Percentiles rank a stretch among this genome's conserved stretches.
Evolutionary conservation across 2,797 vertebrate species (phyloP).

Genomic region (Manis crassicaudata): DNA sequence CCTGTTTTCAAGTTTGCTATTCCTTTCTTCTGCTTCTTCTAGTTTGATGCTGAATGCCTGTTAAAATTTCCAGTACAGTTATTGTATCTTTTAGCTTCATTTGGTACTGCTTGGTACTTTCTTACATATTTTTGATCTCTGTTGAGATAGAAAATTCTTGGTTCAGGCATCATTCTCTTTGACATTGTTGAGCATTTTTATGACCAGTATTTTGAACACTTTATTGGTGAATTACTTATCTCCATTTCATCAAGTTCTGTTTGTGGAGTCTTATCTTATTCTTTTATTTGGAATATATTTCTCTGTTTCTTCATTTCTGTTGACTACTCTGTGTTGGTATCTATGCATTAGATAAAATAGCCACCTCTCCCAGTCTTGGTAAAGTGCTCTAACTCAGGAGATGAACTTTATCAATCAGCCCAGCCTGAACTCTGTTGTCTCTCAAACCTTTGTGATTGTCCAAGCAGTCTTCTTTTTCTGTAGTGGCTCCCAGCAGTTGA

Average conservation of each 20-base stretch:
- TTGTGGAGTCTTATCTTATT: neutral
- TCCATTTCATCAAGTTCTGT: neutral
- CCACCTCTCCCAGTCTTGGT: neutral
- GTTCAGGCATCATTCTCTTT: neutral
- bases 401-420: neutral
- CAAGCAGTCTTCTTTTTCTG: neutral
- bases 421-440: neutral
- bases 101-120: neutral
- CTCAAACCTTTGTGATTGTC: neutral
- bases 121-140: neutral
- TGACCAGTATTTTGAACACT: neutral
- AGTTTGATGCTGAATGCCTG: neutral
- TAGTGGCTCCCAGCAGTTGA: neutral
- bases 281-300: neutral
- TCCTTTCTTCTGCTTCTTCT: neutral
- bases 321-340: neutral
- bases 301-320: neutral
- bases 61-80: neutral
- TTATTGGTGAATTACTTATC: neutral
- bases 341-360: neutral
- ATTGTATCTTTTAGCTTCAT: neutral
- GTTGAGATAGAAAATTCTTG: neutral
- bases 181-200: neutral
- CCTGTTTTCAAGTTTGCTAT: neutral
- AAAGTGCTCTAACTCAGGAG: neutral